Conservation (phyloP, 2,888 invertebrate genomes). For the Hedychridium roseum region DNA sequence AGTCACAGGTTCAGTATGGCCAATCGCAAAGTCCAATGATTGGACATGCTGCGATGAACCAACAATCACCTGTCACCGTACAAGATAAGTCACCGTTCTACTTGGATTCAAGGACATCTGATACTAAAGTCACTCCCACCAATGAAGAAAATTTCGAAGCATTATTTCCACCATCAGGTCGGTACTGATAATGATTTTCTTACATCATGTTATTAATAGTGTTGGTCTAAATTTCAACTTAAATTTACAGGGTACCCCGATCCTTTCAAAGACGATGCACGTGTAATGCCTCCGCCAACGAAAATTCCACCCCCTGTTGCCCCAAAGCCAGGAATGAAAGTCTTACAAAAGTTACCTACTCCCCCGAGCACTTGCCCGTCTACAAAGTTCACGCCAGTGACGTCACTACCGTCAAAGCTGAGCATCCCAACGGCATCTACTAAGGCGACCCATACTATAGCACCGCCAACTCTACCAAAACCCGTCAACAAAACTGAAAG, state of each 20-base stretch:
- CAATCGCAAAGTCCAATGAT: conserved; percentile 56
- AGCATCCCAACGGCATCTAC: conserved; percentile 39
- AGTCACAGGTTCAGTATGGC: conserved; percentile 46
- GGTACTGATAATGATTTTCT: conserved; percentile 13
- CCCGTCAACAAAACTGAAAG: conserved; percentile 58
- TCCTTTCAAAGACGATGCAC: conserved; percentile 72
- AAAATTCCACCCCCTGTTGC: conserved; percentile 60
- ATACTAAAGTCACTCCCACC: conserved; percentile 28
- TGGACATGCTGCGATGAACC: conserved; percentile 53
- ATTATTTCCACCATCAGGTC: conserved; percentile 71
- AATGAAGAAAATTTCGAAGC: conserved; percentile 67
- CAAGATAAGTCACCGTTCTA: conserved; percentile 54
- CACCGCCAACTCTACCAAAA: conserved; percentile 51
- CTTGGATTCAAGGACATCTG: conserved; percentile 50
- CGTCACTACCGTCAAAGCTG: conserved; percentile 42
- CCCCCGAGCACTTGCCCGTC: conserved; percentile 46
- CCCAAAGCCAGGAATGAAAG: conserved; percentile 54
- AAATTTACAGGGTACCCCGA: conserved; percentile 69
- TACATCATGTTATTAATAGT: conserved; percentile 1
- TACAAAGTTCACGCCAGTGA: conserved; percentile 55
- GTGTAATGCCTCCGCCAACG: conserved; percentile 52
- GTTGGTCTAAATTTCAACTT: not conserved
- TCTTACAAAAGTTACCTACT: conserved; percentile 49
- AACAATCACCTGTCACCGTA: conserved; percentile 59
- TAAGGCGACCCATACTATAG: conserved; percentile 36